Conservation (phyloP, 1,140 invertebrate genomes). For the Aleiodes sp. region DNA sequence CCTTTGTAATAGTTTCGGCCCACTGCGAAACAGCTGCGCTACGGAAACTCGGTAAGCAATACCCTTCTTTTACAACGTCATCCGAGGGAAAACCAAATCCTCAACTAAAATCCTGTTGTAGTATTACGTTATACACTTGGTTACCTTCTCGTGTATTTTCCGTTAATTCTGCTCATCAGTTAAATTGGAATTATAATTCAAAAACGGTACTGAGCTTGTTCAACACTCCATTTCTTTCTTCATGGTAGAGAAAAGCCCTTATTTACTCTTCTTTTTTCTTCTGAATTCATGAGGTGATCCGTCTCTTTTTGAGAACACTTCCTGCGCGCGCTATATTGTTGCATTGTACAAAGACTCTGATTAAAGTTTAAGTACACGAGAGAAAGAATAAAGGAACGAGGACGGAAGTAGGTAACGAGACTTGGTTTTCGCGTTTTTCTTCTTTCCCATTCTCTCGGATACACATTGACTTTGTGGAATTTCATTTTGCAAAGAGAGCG, state of each 20-base stretch:
- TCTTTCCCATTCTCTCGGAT: neutral
- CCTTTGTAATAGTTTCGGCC: conserved; percentile 61
- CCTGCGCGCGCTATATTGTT: neutral
- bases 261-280: too few relatives aligned
- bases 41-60: conserved; percentile 41
- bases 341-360: conserved; percentile 13
- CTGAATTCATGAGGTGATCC: too few relatives aligned
- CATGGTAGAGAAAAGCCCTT: too few relatives aligned
- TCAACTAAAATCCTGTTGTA: conserved; percentile 6
- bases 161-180: neutral
- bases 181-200: too few relatives aligned
- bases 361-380: conserved; percentile 26
- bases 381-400: neutral
- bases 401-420: conserved; percentile 15
- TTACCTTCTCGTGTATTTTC: neutral
- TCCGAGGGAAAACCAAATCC: conserved; percentile 16
- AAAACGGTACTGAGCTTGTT: too few relatives aligned
- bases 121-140: neutral
- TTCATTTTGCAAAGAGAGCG: conserved; percentile 4
- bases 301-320: neutral
- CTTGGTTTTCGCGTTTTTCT: neutral
- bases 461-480: conserved; percentile 22
- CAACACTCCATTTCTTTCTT: too few relatives aligned
- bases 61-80: neutral
- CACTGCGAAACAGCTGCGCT: conserved; percentile 58